These are phyloP conservation scores for Agrilus mali DNA, from an alignment of 2,888 invertebrate genomes.

Conservation along the genomic window DNA sequence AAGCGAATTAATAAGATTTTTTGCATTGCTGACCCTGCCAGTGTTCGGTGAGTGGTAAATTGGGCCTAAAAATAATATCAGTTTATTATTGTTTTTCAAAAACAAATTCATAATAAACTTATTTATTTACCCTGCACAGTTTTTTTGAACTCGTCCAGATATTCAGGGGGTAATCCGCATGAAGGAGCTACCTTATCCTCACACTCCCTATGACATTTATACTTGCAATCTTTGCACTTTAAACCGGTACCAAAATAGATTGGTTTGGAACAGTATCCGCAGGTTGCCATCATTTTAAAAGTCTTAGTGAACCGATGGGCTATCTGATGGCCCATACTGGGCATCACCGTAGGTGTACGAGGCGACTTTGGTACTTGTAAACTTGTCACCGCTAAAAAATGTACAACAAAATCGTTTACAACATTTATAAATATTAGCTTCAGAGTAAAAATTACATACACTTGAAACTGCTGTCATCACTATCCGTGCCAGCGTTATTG, in stretches of 20 bases:
- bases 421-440: background rate
- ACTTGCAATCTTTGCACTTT: slow-evolving; percentile 93
- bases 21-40: slow-evolving; percentile 30
- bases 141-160: slow-evolving; percentile 64
- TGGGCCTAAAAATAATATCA: slow-evolving; percentile 12
- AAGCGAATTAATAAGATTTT: slow-evolving; percentile 30
- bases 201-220: slow-evolving; percentile 79
- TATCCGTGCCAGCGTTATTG: slow-evolving; percentile 31
- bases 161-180: slow-evolving; percentile 79
- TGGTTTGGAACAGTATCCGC: slow-evolving; percentile 66
- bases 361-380: slow-evolving; percentile 49
- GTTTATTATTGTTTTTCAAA: too few species aligned
- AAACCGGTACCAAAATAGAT: slow-evolving; percentile 57
- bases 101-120: too few species aligned
- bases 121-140: slow-evolving; percentile 30
- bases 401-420: slow-evolving; percentile 2
- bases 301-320: slow-evolving; percentile 83
- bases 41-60: slow-evolving; percentile 36
- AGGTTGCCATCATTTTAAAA: slow-evolving; percentile 78
- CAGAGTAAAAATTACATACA: slow-evolving; percentile 20
- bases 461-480: slow-evolving; percentile 41
- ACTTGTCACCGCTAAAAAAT: slow-evolving; percentile 23
- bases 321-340: slow-evolving; percentile 79
- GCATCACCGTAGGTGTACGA: slow-evolving; percentile 37
- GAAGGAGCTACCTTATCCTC: slow-evolving; percentile 85